Evolutionary conservation across 2,113 vertebrate species (phyloP).

Genomic region (Emydocephalus ijimae): DNA sequence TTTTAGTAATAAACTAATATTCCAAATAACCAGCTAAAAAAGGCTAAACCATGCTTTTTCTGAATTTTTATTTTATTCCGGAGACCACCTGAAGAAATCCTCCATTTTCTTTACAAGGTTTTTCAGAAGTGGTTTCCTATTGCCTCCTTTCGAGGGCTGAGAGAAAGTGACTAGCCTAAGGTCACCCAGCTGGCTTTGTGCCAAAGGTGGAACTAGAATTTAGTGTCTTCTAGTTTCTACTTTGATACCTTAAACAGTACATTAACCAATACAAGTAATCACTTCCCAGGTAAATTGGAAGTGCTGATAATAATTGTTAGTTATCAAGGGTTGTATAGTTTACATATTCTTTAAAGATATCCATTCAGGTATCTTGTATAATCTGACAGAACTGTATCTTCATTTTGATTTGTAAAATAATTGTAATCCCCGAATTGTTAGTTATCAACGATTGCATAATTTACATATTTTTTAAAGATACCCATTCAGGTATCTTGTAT

Average conservation of each 20-base stretch:
- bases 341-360: constrained; percentile 50
- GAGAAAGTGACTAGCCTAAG: background rate
- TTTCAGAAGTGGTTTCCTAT: background rate
- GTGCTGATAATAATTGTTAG: constrained; percentile 24
- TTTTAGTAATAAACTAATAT: background rate
- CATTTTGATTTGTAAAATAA: constrained; percentile 60
- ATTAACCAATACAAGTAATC: background rate
- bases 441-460: constrained; percentile 13
- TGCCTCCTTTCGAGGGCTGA: background rate
- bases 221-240: background rate
- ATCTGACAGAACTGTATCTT: constrained; percentile 74
- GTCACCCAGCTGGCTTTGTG: background rate
- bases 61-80: background rate
- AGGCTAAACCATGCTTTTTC: background rate
- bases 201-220: background rate
- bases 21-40: background rate
- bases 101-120: background rate
- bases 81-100: background rate
- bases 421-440: constrained; percentile 1
- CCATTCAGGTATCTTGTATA: constrained; percentile 63
- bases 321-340: constrained; percentile 14
- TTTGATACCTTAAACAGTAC: background rate
- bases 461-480: constrained; percentile 50
- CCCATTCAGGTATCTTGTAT: constrained; percentile 63
- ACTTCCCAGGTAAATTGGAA: background rate